Evolutionary conservation across 2,113 vertebrate species (phyloP), one percentile per base, ranked within the genome.

Genomic region (Leucosticte australis): DNA sequence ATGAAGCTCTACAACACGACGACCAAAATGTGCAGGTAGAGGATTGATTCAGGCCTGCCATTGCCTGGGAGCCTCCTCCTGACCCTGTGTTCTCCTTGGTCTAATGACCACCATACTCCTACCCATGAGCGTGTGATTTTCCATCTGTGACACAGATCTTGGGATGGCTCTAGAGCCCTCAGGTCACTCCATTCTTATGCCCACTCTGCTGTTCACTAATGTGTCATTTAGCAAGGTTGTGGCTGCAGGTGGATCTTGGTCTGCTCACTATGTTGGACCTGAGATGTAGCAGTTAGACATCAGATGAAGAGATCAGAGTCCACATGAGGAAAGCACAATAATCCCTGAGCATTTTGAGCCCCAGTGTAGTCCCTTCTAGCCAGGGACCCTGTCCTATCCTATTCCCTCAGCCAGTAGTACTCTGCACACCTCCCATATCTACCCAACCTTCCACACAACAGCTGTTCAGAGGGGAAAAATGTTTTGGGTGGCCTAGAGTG

Each of bases 21-120:
- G 0, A 99, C 98, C 37, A 99, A 98, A 94, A 98, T 98, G 98
- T 99, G 99, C 99, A 99, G 99, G 99, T 99, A 92, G 73, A 55
- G 31, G 7, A 55, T 42, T 39, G 33, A 33, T 31, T 82, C 49
- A 4, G 22, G 35, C 8, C 28, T 46, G 39, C 18, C 47, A 7
- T 7, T 75, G 28, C 33, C 42, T 26, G 35, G 20, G 55, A 88
- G 3, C 67, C 23, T 42, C 35, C 35, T 47, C 60, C 73, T 63
- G 21, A 57, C 10, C 37, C 26, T 18, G 2, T 50, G 20, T 14
- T 78, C 56, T 92, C n/a, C 24, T 76, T 20, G 24, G 10, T 63
- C 52, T 63, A 39, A 53, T 13, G 10, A 14, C 49, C 30, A 9
- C 12, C 20, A 23, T 26, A 3, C 21, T 78, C 71, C 33, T 23